Evolutionary conservation across 2,113 vertebrate genomes (phyloP).

Genomic region (Chionodraco myersi): DNA sequence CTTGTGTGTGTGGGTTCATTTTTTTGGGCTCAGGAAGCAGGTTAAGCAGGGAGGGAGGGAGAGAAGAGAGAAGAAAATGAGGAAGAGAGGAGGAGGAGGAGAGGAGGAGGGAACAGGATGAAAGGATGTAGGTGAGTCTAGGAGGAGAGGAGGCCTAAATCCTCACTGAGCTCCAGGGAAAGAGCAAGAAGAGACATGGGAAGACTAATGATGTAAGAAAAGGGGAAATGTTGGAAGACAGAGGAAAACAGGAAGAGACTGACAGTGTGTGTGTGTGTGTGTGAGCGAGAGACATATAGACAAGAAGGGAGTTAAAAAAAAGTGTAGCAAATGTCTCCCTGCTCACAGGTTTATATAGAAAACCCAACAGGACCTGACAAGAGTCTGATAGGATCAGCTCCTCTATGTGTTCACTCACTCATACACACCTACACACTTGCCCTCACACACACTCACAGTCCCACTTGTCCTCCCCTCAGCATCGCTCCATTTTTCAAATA

Average conservation of each 20-base stretch:
- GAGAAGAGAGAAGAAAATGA: conserved; percentile 20
- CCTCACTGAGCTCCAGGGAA: conserved; percentile 61
- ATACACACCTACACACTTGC: conserved; percentile 54
- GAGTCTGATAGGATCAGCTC: conserved; percentile 68
- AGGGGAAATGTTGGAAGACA: conserved; percentile 46
- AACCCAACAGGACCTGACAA: conserved; percentile 61
- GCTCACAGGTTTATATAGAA: conserved; percentile 43
- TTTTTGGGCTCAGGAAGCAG: conserved; percentile 64
- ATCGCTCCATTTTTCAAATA: conserved; percentile 54
- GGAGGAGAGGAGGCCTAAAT: conserved; percentile 72
- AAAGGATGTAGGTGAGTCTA: conserved; percentile 74
- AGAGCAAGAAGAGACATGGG: conserved; percentile 50
- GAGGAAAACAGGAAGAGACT: conserved; percentile 36
- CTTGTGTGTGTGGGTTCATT: conserved; percentile 45
- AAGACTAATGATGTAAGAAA: conserved; percentile 68
- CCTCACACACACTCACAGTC: conserved; percentile 51
- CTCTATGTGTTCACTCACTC: conserved; percentile 53
- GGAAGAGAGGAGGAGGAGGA: conserved; percentile 25
- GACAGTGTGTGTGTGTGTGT: conserved; percentile 3
- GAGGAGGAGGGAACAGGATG: conserved; percentile 58
- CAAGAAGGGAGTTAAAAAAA: conserved; percentile 8
- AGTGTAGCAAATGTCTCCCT: conserved; percentile 44
- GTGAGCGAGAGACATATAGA: conserved; percentile 21
- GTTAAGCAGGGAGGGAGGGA: conserved; percentile 44
- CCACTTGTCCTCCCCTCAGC: conserved; percentile 61